Evolutionary conservation across 2,797 vertebrate species (phyloP).

Genomic region (Pelodytes ibericus): DNA sequence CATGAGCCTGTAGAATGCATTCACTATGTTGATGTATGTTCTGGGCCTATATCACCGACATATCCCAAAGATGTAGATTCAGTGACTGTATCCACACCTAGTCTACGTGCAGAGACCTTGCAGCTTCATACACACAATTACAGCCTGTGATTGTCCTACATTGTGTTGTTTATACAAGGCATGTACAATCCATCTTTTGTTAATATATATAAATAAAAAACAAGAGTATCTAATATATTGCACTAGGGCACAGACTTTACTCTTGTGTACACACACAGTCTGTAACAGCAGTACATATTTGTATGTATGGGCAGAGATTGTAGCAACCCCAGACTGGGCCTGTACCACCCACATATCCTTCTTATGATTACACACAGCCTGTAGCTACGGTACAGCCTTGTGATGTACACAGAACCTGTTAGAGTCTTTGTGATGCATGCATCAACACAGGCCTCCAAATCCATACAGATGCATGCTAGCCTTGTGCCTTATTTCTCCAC

Average conservation of each 20-base stretch:
- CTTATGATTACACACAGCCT: constrained; percentile 37
- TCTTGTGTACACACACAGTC: not conserved
- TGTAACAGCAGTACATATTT: constrained; percentile 30
- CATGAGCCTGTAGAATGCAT: constrained; percentile 25
- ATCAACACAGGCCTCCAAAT: constrained; percentile 5
- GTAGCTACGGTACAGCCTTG: constrained; percentile 34
- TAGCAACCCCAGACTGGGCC: constrained; percentile 49
- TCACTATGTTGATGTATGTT: constrained; percentile 6
- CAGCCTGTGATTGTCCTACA: not conserved
- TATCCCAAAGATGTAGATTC: constrained; percentile 3
- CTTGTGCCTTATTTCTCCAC: not conserved
- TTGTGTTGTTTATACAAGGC: not conserved
- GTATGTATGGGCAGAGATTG: constrained; percentile 36
- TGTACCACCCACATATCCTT: constrained; percentile 51
- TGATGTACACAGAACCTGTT: constrained; percentile 55
- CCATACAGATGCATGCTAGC: not conserved
- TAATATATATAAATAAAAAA: constrained; percentile 32
- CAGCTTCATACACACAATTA: constrained; percentile 24
- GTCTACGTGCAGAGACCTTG: constrained; percentile 23
- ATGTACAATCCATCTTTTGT: not conserved
- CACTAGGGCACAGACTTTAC: constrained; percentile 1
- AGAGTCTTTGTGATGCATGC: constrained; percentile 37
- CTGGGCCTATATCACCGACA: constrained; percentile 12
- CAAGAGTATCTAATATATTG: not conserved
- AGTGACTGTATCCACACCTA: constrained; percentile 38